Evolutionary conservation across 2,113 vertebrate species (phyloP).

Genomic region (Apaloderma vittatum): DNA sequence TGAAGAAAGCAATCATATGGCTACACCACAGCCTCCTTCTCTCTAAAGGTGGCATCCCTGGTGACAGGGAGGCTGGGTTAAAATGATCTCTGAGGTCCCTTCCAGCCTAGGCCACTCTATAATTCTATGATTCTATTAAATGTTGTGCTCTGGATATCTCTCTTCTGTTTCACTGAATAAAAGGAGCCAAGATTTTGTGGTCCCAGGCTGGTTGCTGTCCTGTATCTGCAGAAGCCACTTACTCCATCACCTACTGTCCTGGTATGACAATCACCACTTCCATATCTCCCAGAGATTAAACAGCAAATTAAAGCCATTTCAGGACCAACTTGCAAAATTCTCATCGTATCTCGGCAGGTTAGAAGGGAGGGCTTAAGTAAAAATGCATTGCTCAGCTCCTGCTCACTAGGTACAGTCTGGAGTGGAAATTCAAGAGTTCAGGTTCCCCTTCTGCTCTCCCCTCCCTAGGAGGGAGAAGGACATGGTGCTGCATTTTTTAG

Average conservation of each 20-base stretch:
- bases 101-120: too few relatives aligned
- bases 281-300: background rate
- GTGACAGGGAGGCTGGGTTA: too few relatives aligned
- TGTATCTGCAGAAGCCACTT: background rate
- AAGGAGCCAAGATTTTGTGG: background rate
- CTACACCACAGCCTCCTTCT: background rate
- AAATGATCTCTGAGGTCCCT: too few relatives aligned
- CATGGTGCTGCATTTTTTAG: background rate
- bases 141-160: background rate
- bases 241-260: background rate
- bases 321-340: background rate
- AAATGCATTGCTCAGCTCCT: background rate
- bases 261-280: background rate
- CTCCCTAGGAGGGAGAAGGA: background rate
- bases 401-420: background rate
- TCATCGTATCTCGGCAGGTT: background rate
- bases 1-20: fast-evolving
- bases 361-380: background rate
- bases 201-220: background rate
- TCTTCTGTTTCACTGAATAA: background rate
- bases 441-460: too few relatives aligned
- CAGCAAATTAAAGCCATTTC: background rate
- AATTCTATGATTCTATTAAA: too few relatives aligned
- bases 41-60: too few relatives aligned
- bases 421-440: background rate